Percentiles rank a stretch among this genome's conserved stretches.
These are phyloP conservation scores for Heliothis virescens DNA, from an alignment of 1,140 invertebrate species.

Conservation along the genomic window DNA sequence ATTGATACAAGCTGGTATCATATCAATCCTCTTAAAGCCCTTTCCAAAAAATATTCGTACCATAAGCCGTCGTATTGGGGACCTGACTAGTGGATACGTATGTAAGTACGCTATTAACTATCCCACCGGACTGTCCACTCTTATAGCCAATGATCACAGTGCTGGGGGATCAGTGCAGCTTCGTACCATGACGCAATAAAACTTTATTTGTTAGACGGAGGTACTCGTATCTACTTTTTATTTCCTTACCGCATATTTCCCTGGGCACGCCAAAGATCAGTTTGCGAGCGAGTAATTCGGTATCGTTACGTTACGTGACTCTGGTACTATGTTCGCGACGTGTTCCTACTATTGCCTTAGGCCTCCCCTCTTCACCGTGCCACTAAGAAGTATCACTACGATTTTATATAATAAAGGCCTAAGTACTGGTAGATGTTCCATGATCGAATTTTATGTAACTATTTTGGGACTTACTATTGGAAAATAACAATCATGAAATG, in stretches of 20 bases:
- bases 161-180: slow-evolving; percentile 37
- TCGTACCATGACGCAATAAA: slow-evolving; percentile 58
- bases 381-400: slow-evolving; percentile 72
- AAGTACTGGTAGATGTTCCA: slow-evolving; percentile 53
- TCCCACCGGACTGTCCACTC: slow-evolving; percentile 30
- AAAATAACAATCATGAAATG: too few species aligned
- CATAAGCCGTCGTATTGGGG: slow-evolving; percentile 36
- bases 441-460: neutral
- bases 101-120: slow-evolving; percentile 42
- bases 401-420: slow-evolving; percentile 65
- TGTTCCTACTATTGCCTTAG: slow-evolving; percentile 72
- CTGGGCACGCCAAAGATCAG: slow-evolving; percentile 73
- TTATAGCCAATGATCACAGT: slow-evolving; percentile 33
- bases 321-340: slow-evolving; percentile 66
- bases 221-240: slow-evolving; percentile 54
- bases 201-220: slow-evolving; percentile 55
- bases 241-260: slow-evolving; percentile 67
- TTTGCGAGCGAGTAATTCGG: slow-evolving; percentile 77
- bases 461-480: too few species aligned
- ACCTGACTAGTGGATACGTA: slow-evolving; percentile 27
- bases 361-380: slow-evolving; percentile 67
- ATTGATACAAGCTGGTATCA: slow-evolving; percentile 12
- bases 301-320: slow-evolving; percentile 76
- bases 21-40: slow-evolving; percentile 34
- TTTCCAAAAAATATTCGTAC: slow-evolving; percentile 41